Evolutionary conservation across 2,113 vertebrate species (phyloP), one percentile per base, ranked within the genome.

Genomic region (Leucosticte australis): DNA sequence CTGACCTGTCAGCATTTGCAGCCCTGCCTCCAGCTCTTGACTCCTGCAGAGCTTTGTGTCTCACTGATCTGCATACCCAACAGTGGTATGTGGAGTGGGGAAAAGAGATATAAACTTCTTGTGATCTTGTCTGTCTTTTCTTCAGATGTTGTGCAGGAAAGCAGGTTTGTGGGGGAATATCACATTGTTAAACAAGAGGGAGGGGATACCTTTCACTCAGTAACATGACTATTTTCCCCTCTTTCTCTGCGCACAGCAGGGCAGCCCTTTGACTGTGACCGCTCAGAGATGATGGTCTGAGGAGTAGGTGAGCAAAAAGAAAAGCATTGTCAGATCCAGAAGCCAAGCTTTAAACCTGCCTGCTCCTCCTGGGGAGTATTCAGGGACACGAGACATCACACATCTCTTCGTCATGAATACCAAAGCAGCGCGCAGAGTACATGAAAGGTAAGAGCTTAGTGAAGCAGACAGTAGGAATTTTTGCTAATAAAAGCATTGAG

Each of bases 401-500:
- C 39, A 6, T 50, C 63, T 63, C 75, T 80, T 92, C 59, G 46
- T 55, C 5, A 3, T 55, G 88, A 86, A 92, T 88, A 74, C 23
- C 76, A 81, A 92, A 93, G 85, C 50, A 86, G 67, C 59, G 37
- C 0, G 0, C 46, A 35, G 18, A 42, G 35, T 16, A 80, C 71
- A 53, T 49, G 85, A 90, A 90, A 94, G 37, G 18, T 26, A 62
- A 44, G 56, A n/a, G 46, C 76, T 88, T 83, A 88, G 76, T 92
- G 90, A 92, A 90, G 90, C 67, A 59, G 67, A 39, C 78, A 83
- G 63, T 24, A 65, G 42, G 68, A 69, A 42, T 39, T 94, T 90
- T 88, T 88, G 63, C 79, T 92, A 90, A 94, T 92, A 73, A 86
- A 95, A 90, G 53, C 71, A 74, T 6, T 65, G 55, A 92, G 65